These are phyloP conservation scores for Berghia stephanieae DNA, from an alignment of 1,140 invertebrate species.

Conservation along the genomic window DNA sequence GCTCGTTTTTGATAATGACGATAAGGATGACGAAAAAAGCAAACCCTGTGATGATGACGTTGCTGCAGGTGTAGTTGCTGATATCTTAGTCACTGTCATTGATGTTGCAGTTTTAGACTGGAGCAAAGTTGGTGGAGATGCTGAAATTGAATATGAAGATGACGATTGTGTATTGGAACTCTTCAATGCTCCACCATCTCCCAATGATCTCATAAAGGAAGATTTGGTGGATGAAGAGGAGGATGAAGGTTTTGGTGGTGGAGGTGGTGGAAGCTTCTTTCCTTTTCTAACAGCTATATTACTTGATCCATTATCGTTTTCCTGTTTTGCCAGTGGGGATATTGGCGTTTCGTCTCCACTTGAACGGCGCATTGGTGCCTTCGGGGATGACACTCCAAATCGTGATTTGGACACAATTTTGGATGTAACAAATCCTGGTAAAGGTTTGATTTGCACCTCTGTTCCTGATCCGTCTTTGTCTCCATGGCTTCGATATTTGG, in stretches of 20 bases:
- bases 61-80: no score
- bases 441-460: constrained; percentile 31
- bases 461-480: constrained; percentile 11
- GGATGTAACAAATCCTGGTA: constrained; percentile 4
- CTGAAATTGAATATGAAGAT: no score
- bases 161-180: no score
- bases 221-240: constrained; percentile 8
- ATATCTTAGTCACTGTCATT: not conserved
- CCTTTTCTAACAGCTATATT: no score
- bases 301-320: not conserved
- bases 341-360: constrained; percentile 16
- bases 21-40: no score
- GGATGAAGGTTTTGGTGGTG: constrained; percentile 28
- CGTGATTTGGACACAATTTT: constrained; percentile 12
- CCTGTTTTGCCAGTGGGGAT: constrained; percentile 3
- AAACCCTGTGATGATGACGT: not conserved
- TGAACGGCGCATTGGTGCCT: not conserved
- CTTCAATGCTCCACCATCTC: no score
- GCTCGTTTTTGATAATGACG: no score
- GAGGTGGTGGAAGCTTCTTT: constrained; percentile 28
- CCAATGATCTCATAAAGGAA: constrained; percentile 1
- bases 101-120: not conserved
- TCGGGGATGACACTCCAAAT: not conserved
- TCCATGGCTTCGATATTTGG: constrained; percentile 54
- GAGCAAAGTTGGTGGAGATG: no score